phyloP scores from a whole-genome alignment of 1,140 invertebrate genomes.

The Phymastichus coffea region DNA sequence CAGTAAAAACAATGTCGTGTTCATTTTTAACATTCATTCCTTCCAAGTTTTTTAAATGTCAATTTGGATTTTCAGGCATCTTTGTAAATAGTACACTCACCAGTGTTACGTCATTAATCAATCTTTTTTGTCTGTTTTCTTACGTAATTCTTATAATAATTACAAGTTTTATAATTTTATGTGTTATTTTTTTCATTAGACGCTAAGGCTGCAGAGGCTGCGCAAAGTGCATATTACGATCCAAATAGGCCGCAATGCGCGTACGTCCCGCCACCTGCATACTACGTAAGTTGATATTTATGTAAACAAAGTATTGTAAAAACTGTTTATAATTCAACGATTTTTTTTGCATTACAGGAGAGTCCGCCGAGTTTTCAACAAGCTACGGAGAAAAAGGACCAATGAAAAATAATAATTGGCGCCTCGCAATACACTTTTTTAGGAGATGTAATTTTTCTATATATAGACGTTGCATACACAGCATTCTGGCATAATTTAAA shows the following conservation, averaged over 20 bases:
- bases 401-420: constrained; percentile 49
- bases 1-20: too few species aligned
- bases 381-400: constrained; percentile 61
- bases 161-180: too few species aligned
- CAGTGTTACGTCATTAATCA: too few species aligned
- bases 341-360: constrained; percentile 59
- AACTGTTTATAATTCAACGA: not conserved
- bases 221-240: constrained; percentile 84
- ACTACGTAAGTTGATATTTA: constrained; percentile 68
- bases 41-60: too few species aligned
- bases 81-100: too few species aligned
- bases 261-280: constrained; percentile 81
- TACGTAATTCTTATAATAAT: too few species aligned
- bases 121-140: too few species aligned
- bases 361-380: constrained; percentile 74
- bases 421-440: too few species aligned
- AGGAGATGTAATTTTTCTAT: too few species aligned
- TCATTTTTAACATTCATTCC: too few species aligned
- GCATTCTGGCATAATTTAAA: constrained; percentile 25
- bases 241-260: constrained; percentile 79
- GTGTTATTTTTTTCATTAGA: too few species aligned
- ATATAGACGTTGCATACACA: constrained; percentile 17
- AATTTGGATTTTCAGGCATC: too few species aligned
- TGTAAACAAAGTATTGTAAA: not conserved
- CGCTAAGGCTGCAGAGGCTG: constrained; percentile 84